Evolutionary conservation across 2,888 invertebrate genomes (phyloP).

Genomic region (Diachrysia chrysitis): DNA sequence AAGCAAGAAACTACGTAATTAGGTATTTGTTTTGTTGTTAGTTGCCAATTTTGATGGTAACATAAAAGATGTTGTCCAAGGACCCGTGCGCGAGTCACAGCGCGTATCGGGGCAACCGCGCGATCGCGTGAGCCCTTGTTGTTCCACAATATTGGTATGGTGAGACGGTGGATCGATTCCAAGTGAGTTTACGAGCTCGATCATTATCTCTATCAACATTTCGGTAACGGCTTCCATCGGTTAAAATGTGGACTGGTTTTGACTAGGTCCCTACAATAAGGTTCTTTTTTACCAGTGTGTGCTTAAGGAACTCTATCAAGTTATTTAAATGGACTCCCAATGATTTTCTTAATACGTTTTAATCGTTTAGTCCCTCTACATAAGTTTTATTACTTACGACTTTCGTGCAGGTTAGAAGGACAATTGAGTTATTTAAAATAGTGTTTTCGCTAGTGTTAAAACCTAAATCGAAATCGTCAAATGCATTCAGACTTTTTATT

Average conservation of each 20-base stretch:
- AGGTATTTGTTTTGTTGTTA: not conserved
- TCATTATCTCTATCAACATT: conserved; percentile 71
- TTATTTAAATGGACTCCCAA: conserved; percentile 23
- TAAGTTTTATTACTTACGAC: conserved; percentile 10
- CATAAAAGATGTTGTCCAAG: conserved; percentile 63
- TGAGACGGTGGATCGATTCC: conserved; percentile 69
- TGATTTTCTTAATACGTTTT: conserved; percentile 15
- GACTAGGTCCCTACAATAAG: conserved; percentile 30
- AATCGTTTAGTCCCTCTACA: conserved; percentile 8
- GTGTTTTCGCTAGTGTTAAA: conserved; percentile 2
- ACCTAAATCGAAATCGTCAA: conserved; percentile 19
- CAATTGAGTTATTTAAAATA: conserved; percentile 8
- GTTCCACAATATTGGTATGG: conserved; percentile 67
- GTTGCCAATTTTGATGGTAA: conserved; percentile 42
- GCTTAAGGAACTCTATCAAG: conserved; percentile 16
- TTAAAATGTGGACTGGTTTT: conserved; percentile 54
- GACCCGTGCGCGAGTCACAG: conserved; percentile 49
- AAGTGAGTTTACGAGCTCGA: conserved; percentile 71
- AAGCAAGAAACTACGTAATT: not conserved
- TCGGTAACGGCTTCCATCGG: conserved; percentile 62
- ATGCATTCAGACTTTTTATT: conserved; percentile 25
- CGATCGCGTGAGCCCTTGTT: conserved; percentile 70
- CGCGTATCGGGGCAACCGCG: conserved; percentile 55
- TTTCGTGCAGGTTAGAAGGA: not conserved
- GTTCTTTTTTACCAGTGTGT: conserved; percentile 16